Conservation (phyloP, 1,140 invertebrate species). For the Patella vulgata region DNA sequence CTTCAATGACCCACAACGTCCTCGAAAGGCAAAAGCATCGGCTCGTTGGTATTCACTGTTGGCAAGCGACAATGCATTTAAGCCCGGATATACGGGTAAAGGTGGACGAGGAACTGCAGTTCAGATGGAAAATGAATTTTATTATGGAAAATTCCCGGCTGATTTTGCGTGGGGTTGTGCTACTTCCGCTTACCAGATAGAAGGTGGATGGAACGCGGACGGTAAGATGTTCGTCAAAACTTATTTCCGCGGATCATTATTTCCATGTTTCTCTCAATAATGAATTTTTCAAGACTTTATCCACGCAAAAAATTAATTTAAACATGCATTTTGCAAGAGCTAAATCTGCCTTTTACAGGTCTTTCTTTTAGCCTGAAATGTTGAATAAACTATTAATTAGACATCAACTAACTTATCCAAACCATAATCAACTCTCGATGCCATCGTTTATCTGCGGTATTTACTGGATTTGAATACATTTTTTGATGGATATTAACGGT, state of each 20-base stretch:
- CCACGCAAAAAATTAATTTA: neutral
- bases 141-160: conserved; percentile 56
- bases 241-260: neutral
- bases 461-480: too few species aligned
- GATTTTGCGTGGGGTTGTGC: conserved; percentile 65
- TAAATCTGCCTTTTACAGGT: too few species aligned
- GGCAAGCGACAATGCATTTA: conserved; percentile 53
- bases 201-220: conserved; percentile 65
- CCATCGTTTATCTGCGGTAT: too few species aligned
- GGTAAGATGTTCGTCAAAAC: conserved; percentile 42
- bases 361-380: too few species aligned
- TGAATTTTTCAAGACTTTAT: neutral
- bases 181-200: conserved; percentile 67
- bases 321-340: too few species aligned
- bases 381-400: too few species aligned
- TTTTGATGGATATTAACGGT: neutral
- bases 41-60: conserved; percentile 57
- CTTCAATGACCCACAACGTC: conserved; percentile 73
- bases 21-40: conserved; percentile 76
- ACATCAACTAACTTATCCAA: too few species aligned
- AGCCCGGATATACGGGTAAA: too few species aligned
- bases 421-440: too few species aligned
- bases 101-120: conserved; percentile 7
- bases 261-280: neutral
- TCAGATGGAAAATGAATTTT: conserved; percentile 30